Base-by-base conservation (phyloP, 1,140 invertebrate genomes). In the Hylaeus volcanicus region DNA sequence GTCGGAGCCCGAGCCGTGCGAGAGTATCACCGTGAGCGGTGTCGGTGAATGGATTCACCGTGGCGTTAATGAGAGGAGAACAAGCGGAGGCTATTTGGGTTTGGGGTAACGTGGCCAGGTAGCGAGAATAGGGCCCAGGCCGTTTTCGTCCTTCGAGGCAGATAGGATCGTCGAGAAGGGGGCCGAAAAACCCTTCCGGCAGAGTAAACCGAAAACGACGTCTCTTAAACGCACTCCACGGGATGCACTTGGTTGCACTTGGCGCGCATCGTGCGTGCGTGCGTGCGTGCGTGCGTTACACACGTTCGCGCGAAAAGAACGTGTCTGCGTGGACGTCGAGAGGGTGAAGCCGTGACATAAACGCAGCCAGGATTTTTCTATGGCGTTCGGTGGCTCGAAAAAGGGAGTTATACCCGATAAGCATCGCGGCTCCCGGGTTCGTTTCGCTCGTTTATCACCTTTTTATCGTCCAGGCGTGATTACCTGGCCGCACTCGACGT, bases 381-480 rank as follows among this genome's bases (percentile, higher is more conserved):
- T 45, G 73, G 73, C 64, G 63, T 80, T 85, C 73, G 82, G 58
- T 76, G 76, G 45, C 83, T 70, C 77, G 64, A 83, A 83, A 73
- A 74, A 86, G 86, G 56, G 64, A 79, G 82, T 82, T 82, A 79
- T 71, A 79, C 4, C 58, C 72, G 84, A 88, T 86, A 84, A 83
- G 77, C 69, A 88, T 86, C 88, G 81, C 74, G 81, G 63, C 74
- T 72, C 78, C 69, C 72, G 74, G 77, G 56, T 72, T 63, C 66
- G 68, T 61, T 69, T 65, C 68, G 82, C 78, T 88, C 75, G 80
- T 88, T 88, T 86, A 88, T 88, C 87, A 88, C 87, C 71, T 84
- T 88, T 88, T 88, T 88, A 88, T 88, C 87, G 79, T 45, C 72
- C 61, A 14, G 79, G 64, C 87, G 86, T 88, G 87, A 88, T 88